Evolutionary conservation across 2,113 vertebrate species (phyloP).

Genomic region (Callipepla californica): DNA sequence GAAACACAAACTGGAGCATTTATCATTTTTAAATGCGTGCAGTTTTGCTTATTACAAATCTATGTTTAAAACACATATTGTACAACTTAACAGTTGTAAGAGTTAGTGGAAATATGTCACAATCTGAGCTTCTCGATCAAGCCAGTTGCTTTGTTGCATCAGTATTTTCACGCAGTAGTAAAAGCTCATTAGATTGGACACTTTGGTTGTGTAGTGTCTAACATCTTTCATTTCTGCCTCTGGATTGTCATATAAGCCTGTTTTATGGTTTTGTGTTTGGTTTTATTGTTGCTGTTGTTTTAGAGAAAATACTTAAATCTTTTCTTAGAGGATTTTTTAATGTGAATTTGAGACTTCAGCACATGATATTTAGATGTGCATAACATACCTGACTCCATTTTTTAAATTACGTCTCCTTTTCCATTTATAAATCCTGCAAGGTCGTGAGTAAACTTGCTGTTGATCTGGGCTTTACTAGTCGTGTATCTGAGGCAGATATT

Average conservation of each 20-base stretch:
- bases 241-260: neutral
- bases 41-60: neutral
- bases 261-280: neutral
- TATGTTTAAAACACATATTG: neutral
- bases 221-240: neutral
- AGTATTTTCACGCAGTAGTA: neutral
- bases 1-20: neutral
- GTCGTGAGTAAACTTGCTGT: neutral
- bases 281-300: neutral
- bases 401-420: neutral
- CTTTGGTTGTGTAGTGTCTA: neutral
- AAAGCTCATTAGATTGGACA: neutral
- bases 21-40: neutral
- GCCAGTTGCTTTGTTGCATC: neutral
- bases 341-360: neutral
- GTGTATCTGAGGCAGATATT: neutral
- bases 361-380: neutral
- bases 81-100: neutral
- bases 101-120: neutral
- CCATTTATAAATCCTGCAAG: neutral
- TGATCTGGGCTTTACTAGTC: neutral
- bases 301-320: neutral
- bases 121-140: neutral
- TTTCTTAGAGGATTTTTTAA: neutral
- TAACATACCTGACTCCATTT: neutral